phyloP scores from a whole-genome alignment of 2,113 vertebrate genomes.

The Procavia capensis region DNA sequence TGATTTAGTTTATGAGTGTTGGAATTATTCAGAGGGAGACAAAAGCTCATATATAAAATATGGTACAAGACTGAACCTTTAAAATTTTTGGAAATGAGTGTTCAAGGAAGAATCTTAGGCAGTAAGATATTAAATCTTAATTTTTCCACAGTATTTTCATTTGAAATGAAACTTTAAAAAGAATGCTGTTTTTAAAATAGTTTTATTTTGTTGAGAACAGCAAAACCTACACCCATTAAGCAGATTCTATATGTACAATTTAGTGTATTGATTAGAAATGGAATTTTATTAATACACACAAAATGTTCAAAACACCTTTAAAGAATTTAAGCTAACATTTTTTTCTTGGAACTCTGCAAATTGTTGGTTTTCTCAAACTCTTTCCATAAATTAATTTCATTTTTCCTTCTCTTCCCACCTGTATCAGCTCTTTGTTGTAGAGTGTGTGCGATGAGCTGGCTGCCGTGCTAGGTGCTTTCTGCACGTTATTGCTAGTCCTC shows the following conservation, averaged over 20 bases:
- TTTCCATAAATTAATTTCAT: background rate
- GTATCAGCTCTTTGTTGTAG: background rate
- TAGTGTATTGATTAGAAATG: background rate
- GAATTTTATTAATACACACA: background rate
- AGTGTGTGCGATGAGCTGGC: background rate
- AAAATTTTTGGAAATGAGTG: background rate
- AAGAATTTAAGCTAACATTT: background rate
- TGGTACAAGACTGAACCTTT: background rate
- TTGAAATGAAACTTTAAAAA: background rate
- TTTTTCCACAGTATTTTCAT: background rate
- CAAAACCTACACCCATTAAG: too few species aligned
- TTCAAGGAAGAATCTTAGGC: background rate
- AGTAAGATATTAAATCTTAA: background rate
- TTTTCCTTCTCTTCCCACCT: background rate
- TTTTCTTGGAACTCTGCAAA: background rate
- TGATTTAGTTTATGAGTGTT: background rate
- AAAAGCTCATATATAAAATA: accelerated
- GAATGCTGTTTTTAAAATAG: too few species aligned
- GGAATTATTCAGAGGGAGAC: background rate
- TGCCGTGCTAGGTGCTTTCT: accelerated
- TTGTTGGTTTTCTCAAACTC: background rate
- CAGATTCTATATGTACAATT: too few species aligned
- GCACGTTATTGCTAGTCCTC: accelerated
- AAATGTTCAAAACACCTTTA: background rate
- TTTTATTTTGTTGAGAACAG: too few species aligned